A percentile compares a stretch with the other conserved stretches of the same genome.
Evolutionary conservation across 2,113 vertebrate genomes (phyloP).

Genomic region (Numida meleagris): DNA sequence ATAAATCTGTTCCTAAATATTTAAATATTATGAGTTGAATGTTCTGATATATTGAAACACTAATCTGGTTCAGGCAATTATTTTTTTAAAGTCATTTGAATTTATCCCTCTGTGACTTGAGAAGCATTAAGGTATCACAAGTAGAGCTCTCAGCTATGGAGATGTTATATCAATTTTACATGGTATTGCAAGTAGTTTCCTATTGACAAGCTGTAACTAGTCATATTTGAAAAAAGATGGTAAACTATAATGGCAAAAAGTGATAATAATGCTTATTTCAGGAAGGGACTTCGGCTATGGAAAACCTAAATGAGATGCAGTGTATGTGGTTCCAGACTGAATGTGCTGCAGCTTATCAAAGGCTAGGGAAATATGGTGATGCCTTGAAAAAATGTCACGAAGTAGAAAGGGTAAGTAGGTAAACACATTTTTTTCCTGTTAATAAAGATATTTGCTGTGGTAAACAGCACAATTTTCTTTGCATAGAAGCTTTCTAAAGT

Average conservation of each 20-base stretch:
- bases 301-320: slow-evolving; percentile 84
- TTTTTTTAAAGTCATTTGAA: not conserved
- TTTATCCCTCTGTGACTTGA: not conserved
- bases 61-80: not conserved
- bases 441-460: not conserved
- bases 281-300: slow-evolving; percentile 83
- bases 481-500: not conserved
- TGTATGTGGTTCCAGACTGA: slow-evolving; percentile 86
- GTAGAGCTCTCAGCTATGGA: not conserved
- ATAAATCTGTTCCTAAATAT: not conserved
- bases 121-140: not conserved
- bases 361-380: slow-evolving; percentile 76
- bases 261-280: slow-evolving; percentile 57
- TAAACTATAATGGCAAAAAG: not conserved
- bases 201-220: not conserved
- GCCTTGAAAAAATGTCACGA: slow-evolving; percentile 84
- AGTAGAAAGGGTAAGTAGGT: slow-evolving; percentile 79
- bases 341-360: slow-evolving; percentile 79
- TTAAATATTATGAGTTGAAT: not conserved
- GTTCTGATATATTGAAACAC: not conserved
- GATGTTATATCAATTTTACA: not conserved
- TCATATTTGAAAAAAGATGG: not conserved
- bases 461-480: not conserved
- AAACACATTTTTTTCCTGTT: not conserved
- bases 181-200: not conserved